These are phyloP conservation scores for Chelonus formosanus DNA, from an alignment of 2,888 invertebrate genomes.

Conservation along the genomic window DNA sequence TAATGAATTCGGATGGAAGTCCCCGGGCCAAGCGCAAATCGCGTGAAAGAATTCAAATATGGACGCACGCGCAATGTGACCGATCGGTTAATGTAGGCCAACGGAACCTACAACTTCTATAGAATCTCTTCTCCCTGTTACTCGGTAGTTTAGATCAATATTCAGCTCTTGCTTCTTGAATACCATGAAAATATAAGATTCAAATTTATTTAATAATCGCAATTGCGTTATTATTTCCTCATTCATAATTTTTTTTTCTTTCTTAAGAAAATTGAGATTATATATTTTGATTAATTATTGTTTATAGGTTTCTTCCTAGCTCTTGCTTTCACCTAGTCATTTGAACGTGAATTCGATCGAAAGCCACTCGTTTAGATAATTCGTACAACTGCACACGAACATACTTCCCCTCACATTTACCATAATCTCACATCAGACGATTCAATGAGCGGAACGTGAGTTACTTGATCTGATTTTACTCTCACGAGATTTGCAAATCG, in stretches of 20 bases:
- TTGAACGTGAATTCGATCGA: constrained; percentile 27
- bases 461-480: constrained; percentile 24
- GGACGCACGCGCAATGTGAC: constrained; percentile 21
- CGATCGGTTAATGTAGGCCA: constrained; percentile 42
- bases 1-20: constrained; percentile 8
- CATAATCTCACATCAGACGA: constrained; percentile 12
- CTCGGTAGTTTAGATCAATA: constrained; percentile 56
- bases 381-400: constrained; percentile 8
- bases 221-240: constrained; percentile 12
- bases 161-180: constrained; percentile 41
- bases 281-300: constrained; percentile 16
- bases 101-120: constrained; percentile 13
- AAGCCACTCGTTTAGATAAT: constrained; percentile 31
- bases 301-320: constrained; percentile 5
- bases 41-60: constrained; percentile 5
- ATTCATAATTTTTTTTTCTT: constrained; percentile 10
- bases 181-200: no score
- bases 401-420: constrained; percentile 8
- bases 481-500: constrained; percentile 16
- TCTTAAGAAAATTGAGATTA: not conserved
- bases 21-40: constrained; percentile 9
- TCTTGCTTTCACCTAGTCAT: constrained; percentile 28
- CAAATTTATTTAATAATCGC: no score
- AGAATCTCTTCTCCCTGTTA: constrained; percentile 20
- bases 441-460: constrained; percentile 26